A percentile compares a stretch with the other conserved stretches of the same genome.
phyloP scores from a whole-genome alignment of 2,888 invertebrate species.

The Disparrhopalites patrizii region DNA sequence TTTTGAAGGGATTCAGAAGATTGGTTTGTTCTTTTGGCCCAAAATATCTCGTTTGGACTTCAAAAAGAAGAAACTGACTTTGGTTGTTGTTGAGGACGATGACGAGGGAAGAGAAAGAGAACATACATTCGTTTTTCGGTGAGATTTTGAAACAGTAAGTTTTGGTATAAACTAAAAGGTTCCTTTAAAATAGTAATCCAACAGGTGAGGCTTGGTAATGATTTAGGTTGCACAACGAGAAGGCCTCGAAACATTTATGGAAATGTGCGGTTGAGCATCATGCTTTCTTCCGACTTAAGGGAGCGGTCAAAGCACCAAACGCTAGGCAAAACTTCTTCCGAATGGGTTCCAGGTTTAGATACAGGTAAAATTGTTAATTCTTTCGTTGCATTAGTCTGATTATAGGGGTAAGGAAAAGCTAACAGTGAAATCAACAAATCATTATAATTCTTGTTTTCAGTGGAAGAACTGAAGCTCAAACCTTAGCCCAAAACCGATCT shows the following conservation, averaged over 20 bases:
- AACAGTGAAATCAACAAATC: too few relatives aligned
- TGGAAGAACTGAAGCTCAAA: conserved; percentile 97
- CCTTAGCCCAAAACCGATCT: conserved; percentile 83
- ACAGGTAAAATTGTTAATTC: conserved; percentile 56
- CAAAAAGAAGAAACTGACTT: conserved; percentile 92
- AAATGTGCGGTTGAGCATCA: conserved; percentile 99
- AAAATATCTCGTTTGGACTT: conserved; percentile 98
- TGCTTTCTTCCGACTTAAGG: conserved; percentile 93
- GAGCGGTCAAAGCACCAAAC: conserved; percentile 80
- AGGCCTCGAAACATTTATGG: conserved; percentile 99
- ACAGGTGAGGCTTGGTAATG: too few relatives aligned
- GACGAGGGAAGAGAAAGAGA: conserved; percentile 95
- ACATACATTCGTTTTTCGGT: conserved; percentile 96
- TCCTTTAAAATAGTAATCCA: too few relatives aligned
- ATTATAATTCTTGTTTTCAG: too few relatives aligned
- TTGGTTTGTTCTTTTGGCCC: conserved; percentile 99
- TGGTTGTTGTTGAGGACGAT: conserved; percentile 98
- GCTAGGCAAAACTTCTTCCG: conserved; percentile 94
- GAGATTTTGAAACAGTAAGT: too few relatives aligned
- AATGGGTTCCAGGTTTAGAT: conserved; percentile 96
- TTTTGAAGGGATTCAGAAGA: conserved; percentile 93
- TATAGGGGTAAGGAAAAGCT: not conserved
- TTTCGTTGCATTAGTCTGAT: not conserved
- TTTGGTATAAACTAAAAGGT: too few relatives aligned
- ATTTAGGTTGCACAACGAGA: conserved; percentile 78